Base-by-base conservation (phyloP, 2,888 invertebrate genomes). In the Eulithis prunata region DNA sequence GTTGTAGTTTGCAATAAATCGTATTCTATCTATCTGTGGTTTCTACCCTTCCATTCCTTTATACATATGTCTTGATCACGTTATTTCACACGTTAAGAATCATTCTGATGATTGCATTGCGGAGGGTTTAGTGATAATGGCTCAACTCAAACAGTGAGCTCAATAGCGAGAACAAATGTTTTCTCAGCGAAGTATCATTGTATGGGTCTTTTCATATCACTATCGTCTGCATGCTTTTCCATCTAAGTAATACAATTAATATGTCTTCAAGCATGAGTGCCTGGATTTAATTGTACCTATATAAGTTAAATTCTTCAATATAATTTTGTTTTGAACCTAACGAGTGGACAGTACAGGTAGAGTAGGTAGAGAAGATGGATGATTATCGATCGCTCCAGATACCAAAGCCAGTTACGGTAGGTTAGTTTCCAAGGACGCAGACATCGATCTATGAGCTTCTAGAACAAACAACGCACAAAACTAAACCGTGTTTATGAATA, bases 311-410 rank as follows among this genome's bases (percentile, higher is more conserved):
- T 21, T 21, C 21, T 21, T 1, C 21, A 21, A 21, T 1, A 21
- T 21, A 21, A 21, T 21, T 38, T 38, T 38, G 8, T 38, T 38
- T 7, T 38, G 38, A 21, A 21, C 21, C 21, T 38, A 38, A 1
- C 38, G 6, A 8, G 8, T 8, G 38, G 38, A 38, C 38, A 38
- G 38, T 5, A 38, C 38, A 7, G 38, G 38, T 7, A 38, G 8
- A 38, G 38, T 1, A 38, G 38, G 43, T 7, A n/a, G n/a, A n/a
- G n/a, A n/a, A n/a, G n/a, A 43, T 43, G 66, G 51, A 55, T 51
- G 51, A 55, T 51, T 69, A 72, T 71, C 58, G 72, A 71, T 61
- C 62, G 69, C 41, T 63, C 57, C 47, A 62, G 54, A 65, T 57
- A 14, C 51, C 36, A 10, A 12, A 13, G 5, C 38, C 38, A 38